A percentile compares a stretch with the other conserved stretches of the same genome.
Evolutionary conservation across 1,140 invertebrate species (phyloP).

Genomic region (Anoplophora glabripennis): DNA sequence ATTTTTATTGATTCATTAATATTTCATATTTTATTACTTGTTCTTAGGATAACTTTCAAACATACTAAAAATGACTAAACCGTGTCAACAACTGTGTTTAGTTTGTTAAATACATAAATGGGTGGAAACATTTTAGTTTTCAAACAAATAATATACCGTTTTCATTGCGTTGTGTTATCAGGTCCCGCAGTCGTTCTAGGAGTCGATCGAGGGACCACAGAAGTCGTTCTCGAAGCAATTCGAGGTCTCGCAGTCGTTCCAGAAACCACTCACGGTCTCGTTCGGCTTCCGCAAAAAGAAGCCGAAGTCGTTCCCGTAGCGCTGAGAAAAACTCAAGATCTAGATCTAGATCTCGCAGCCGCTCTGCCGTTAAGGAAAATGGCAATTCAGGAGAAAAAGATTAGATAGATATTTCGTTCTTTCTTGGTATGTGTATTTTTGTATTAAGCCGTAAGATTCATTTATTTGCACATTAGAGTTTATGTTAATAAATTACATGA

Average conservation of each 20-base stretch:
- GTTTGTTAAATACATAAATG: not conserved
- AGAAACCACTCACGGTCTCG: constrained; percentile 44
- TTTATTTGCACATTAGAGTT: too few relatives aligned
- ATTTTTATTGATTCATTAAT: too few relatives aligned
- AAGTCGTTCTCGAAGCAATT: constrained; percentile 47
- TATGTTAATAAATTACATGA: too few relatives aligned
- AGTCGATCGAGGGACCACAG: constrained; percentile 46
- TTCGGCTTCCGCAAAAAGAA: constrained; percentile 40
- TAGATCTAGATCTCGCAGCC: constrained; percentile 36
- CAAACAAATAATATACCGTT: too few relatives aligned
- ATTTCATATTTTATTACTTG: too few relatives aligned
- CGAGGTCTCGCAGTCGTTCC: constrained; percentile 46
- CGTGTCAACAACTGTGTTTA: not conserved
- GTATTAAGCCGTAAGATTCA: too few relatives aligned
- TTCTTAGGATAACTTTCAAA: not conserved
- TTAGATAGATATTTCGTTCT: not conserved
- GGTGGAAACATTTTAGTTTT: not conserved
- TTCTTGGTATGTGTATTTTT: too few relatives aligned
- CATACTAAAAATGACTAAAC: not conserved
- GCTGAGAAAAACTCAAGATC: constrained; percentile 40
- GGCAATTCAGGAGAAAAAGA: constrained; percentile 21
- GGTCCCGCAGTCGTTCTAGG: constrained; percentile 54
- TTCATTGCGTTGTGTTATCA: constrained; percentile 40
- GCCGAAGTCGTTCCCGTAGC: constrained; percentile 42
- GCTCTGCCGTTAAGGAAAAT: constrained; percentile 41